phyloP scores from a whole-genome alignment of 2,888 invertebrate species.

The Hirtodrosophila histrioides region DNA sequence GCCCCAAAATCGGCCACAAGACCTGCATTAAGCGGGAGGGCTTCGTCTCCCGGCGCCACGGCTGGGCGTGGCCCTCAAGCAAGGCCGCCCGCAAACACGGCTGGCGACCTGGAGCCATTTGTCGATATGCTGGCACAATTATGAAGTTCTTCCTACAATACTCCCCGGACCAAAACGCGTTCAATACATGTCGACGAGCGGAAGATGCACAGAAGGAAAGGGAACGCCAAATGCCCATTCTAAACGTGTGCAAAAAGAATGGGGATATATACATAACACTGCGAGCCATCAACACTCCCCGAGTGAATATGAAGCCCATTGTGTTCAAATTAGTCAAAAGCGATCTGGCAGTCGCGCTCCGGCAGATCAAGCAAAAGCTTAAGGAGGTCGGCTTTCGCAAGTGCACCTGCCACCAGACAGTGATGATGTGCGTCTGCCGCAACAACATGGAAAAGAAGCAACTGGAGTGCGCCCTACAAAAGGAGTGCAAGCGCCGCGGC shows the following conservation, averaged over 20 bases:
- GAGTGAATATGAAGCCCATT: constrained; percentile 85
- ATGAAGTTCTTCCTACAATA: constrained; percentile 81
- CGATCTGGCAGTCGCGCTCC: constrained; percentile 84
- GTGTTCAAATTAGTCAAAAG: constrained; percentile 88
- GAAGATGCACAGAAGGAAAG: constrained; percentile 53
- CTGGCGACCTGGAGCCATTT: constrained; percentile 83
- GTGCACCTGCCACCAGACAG: constrained; percentile 85
- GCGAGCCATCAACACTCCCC: constrained; percentile 13
- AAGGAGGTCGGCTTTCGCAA: constrained; percentile 86
- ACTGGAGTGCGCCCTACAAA: constrained; percentile 85
- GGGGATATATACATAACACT: constrained; percentile 87
- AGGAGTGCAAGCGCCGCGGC: constrained; percentile 80
- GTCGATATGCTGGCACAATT: constrained; percentile 77
- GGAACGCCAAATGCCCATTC: constrained; percentile 85
- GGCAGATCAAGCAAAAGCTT: constrained; percentile 85
- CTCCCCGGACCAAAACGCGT: constrained; percentile 60
- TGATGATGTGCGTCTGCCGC: constrained; percentile 81
- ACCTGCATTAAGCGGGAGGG: constrained; percentile 85
- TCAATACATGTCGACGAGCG: constrained; percentile 78
- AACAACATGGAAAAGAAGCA: constrained; percentile 82
- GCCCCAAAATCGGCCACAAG: constrained; percentile 86
- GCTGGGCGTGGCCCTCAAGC: constrained; percentile 87
- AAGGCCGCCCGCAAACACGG: constrained; percentile 68
- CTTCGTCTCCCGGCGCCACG: constrained; percentile 87
- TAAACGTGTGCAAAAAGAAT: constrained; percentile 88